These are phyloP conservation scores for Julus scandinavius DNA, from an alignment of 2,888 invertebrate species.

Conservation along the genomic window DNA sequence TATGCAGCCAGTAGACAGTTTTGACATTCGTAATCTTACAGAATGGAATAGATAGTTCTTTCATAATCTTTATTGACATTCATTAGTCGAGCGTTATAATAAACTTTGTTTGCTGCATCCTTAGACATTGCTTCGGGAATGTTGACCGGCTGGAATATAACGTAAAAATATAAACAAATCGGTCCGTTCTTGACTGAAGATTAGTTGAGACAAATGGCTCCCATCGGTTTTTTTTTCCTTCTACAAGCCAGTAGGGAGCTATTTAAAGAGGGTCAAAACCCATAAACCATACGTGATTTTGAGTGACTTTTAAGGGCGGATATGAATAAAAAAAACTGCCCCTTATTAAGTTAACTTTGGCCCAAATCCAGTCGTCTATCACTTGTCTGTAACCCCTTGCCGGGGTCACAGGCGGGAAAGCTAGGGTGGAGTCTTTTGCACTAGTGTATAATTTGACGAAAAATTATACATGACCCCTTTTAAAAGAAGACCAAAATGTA, in stretches of 20 bases:
- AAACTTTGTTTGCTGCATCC: not conserved
- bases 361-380: slow-evolving; percentile 23
- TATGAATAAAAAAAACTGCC: slow-evolving; percentile 13
- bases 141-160: not conserved
- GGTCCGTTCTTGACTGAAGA: not conserved
- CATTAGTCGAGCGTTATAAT: not conserved
- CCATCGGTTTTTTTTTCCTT: not conserved
- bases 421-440: not conserved
- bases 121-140: not conserved
- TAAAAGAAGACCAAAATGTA: not conserved
- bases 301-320: slow-evolving; percentile 27
- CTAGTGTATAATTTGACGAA: not conserved
- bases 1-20: not conserved
- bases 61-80: slow-evolving; percentile 20
- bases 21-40: not conserved
- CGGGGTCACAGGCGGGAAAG: not conserved
- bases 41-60: not conserved
- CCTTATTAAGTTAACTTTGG: slow-evolving; percentile 23
- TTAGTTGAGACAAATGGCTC: not conserved
- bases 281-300: not conserved
- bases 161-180: not conserved
- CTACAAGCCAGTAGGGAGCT: not conserved
- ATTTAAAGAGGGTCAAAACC: not conserved
- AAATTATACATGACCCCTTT: not conserved
- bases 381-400: not conserved